phyloP scores from a whole-genome alignment of 1,140 invertebrate genomes.

The Coenobita brevimanus region DNA sequence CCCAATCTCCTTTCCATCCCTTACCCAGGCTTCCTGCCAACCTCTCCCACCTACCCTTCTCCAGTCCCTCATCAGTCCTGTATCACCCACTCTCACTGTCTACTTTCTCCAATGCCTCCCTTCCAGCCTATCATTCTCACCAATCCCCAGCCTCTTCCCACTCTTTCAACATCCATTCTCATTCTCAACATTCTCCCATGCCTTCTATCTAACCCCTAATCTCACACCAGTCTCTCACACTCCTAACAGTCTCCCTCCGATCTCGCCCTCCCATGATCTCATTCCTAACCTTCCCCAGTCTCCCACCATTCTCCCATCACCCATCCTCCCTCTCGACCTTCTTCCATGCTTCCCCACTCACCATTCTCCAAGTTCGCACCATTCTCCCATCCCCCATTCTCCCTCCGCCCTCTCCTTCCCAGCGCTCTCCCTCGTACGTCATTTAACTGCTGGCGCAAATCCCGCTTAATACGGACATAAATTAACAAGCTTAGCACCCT shows the following conservation, averaged over 20 bases:
- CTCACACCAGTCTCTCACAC: too few relatives aligned
- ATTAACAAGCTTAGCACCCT: constrained; percentile 59
- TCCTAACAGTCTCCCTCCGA: too few relatives aligned
- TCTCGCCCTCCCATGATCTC: constrained; percentile 1
- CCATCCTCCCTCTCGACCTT: too few relatives aligned
- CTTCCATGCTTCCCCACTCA: neutral
- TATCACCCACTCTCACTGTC: too few relatives aligned
- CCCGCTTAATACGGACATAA: constrained; percentile 62
- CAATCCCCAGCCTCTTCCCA: too few relatives aligned
- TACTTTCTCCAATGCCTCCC: too few relatives aligned
- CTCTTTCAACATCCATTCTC: too few relatives aligned
- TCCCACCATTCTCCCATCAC: neutral
- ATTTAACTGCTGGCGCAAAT: constrained; percentile 55
- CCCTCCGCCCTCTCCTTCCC: neutral
- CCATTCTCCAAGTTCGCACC: neutral
- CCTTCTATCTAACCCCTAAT: too few relatives aligned
- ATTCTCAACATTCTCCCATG: too few relatives aligned
- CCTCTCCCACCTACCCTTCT: neutral
- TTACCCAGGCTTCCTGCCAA: too few relatives aligned
- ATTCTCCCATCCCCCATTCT: neutral
- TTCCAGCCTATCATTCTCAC: too few relatives aligned
- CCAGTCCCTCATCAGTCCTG: too few relatives aligned
- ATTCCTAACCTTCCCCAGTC: neutral
- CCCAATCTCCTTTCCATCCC: neutral
- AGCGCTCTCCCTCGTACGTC: neutral